Evolutionary conservation across 1,140 invertebrate genomes (phyloP).

Genomic region (Leptoteleia sp.): DNA sequence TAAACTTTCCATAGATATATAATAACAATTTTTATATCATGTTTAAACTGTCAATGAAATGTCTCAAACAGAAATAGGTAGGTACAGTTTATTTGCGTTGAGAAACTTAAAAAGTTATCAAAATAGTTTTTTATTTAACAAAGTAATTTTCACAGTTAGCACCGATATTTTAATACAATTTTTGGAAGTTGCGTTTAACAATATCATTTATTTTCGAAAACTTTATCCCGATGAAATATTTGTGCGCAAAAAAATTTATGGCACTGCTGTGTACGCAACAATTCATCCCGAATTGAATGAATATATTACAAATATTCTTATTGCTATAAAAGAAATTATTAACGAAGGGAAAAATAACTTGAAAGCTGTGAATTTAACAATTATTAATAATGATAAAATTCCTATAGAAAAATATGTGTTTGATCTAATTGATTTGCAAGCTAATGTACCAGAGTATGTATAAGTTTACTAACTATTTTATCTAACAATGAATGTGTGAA

Average conservation of each 20-base stretch:
- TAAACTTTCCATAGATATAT: too few relatives aligned
- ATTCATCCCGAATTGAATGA: conserved; percentile 83
- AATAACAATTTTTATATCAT: too few relatives aligned
- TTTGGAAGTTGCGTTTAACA: conserved; percentile 83
- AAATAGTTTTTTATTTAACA: neutral
- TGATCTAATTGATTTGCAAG: conserved; percentile 77
- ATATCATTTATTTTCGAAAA: conserved; percentile 81
- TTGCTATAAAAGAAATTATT: conserved; percentile 78
- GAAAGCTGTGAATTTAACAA: conserved; percentile 79
- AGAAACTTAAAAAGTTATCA: too few relatives aligned
- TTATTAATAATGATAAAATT: conserved; percentile 68
- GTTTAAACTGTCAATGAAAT: too few relatives aligned
- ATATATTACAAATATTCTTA: conserved; percentile 83
- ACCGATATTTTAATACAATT: conserved; percentile 81
- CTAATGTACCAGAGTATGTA: conserved; percentile 69
- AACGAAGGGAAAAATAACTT: conserved; percentile 75
- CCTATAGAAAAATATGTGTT: conserved; percentile 83
- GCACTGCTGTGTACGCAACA: conserved; percentile 81
- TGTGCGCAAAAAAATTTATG: conserved; percentile 83
- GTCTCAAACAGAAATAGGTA: too few relatives aligned
- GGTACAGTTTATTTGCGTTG: too few relatives aligned
- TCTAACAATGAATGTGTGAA: too few relatives aligned
- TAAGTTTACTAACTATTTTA: conserved; percentile 18
- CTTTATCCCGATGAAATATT: conserved; percentile 84
- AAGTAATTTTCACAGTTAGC: conserved; percentile 68